Evolutionary conservation across 2,888 invertebrate species (phyloP), one percentile per base, ranked within the genome.

Genomic region (Hirudinaria manillensis): DNA sequence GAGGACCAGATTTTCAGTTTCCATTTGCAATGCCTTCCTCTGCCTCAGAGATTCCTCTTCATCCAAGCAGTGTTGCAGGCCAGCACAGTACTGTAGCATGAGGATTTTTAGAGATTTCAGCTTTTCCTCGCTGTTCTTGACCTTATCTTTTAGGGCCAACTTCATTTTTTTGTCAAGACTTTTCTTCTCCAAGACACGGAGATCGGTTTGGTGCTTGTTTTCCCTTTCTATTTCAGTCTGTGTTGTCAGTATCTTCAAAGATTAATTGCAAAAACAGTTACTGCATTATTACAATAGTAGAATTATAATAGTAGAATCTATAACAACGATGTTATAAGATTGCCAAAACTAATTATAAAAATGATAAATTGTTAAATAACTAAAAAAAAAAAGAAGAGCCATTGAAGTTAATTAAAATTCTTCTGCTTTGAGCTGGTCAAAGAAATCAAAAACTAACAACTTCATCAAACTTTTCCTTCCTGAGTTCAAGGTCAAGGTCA

Each of bases 11-110:
- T 21, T 27, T 61, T 27, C 51, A 19, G 2, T 45, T 51, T 51
- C 32, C 32, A n/a, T 27, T 29, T 32, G n/a, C 24, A 21, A 24
- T 2, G 10, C 55, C 72, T n/a, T 73, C 27, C 7, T 61, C 61
- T 75, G 75, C 29, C 72, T 66, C n/a, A 67, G 72, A 32, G 65
- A n/a, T 76, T 86, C 85, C 77, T 84, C 79, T 61, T 80, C 87
- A 85, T 84, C 90, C 85, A 91, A 89, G 83, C 91, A 90, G 80
- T 92, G 90, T 83, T 96, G 95, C 77, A 96, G 89, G 3, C 94
- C 96, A 3, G 95, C 92, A 86, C 95, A 97, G 86, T 94, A 93
- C 86, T 96, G 94, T 79, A 97, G 87, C 91, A 96, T 92, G 79
- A 96, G 89, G 74, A 96, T 91, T 72, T 94, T 93, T 78, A 97